Evolutionary conservation across 2,888 invertebrate genomes (phyloP).

Genomic region (Dromius quadrimaculatus): DNA sequence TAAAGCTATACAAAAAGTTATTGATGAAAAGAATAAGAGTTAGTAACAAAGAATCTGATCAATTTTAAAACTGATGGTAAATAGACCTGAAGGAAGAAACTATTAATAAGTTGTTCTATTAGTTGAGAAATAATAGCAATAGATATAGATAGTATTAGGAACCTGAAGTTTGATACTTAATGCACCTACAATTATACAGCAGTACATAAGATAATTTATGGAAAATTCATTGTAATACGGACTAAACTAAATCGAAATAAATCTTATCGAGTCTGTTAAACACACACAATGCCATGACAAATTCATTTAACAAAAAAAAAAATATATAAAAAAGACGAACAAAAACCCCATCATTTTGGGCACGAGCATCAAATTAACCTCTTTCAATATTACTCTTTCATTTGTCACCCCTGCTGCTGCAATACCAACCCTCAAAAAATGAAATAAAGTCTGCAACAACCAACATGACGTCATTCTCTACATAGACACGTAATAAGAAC

Average conservation of each 20-base stretch:
- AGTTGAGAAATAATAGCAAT: no score
- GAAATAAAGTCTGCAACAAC: slow-evolving; percentile 18
- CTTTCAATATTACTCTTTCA: slow-evolving; percentile 16
- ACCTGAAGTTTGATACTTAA: no score
- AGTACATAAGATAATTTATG: no score
- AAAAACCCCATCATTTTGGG: slow-evolving; percentile 10
- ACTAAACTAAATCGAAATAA: slow-evolving; percentile 20
- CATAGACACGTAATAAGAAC: slow-evolving; percentile 27
- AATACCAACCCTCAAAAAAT: slow-evolving; percentile 25
- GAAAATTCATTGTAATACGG: no score
- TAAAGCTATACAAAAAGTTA: no score
- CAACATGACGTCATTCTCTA: slow-evolving; percentile 12
- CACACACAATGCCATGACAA: slow-evolving; percentile 12
- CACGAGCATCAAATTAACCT: slow-evolving; percentile 28
- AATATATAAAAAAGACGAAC: neutral
- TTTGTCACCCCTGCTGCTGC: neutral
- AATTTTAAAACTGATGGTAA: no score
- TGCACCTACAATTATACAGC: no score
- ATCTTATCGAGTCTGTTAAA: slow-evolving; percentile 8
- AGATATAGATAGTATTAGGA: no score
- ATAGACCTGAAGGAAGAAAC: no score
- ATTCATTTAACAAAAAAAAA: neutral
- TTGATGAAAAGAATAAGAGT: no score
- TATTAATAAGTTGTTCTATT: no score
- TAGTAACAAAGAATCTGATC: no score